Base-by-base conservation (phyloP, 2,888 invertebrate genomes). In the Ceriagrion tenellum region DNA sequence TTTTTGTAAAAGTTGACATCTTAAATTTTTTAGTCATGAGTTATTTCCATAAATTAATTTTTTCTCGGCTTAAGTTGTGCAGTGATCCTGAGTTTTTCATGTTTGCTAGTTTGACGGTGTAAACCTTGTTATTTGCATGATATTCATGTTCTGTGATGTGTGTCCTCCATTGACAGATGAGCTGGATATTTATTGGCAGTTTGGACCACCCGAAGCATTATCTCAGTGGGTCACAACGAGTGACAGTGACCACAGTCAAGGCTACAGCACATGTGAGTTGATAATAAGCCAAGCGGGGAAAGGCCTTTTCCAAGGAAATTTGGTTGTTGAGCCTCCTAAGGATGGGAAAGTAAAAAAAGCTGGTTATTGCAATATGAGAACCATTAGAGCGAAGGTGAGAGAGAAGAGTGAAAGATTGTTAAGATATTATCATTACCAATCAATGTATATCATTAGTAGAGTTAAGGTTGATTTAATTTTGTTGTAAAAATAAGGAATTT, bases 241-340 rank as follows among this genome's bases (percentile, higher is more conserved):
- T 95, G 99, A 99, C 96, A 98, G 97, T 95, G 99, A 99, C 97
- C 98, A 98, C 96, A 97, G 98, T 95, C 98, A 98, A 96, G 99
- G 99, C 0, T 96, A 97, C 96, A 99, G 99, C 96, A 97, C 96
- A 63, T 98, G 98, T 95, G 97, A 97, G 16, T 97, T 99, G 30
- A 97, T 97, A 35, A 97, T 98, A 96, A 98, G 98, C 96, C 97
- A 97, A 69, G 97, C 98, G 2, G 98, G 98, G 0, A 98, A 98
- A 95, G 98, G 97, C 0, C 96, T 98, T 47, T 99, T 99, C 96
- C 97, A 98, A 95, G 99, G 99, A 0, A 97, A 97, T 95, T 97
- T 99, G 20, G 98, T 97, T 96, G 97, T 98, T 0, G 97, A 98
- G 95, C 97, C 98, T 23, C 98, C 99, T 0, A 98, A 98, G 96